Evolutionary conservation across 2,888 invertebrate species (phyloP).

Genomic region (Mythimna impura): DNA sequence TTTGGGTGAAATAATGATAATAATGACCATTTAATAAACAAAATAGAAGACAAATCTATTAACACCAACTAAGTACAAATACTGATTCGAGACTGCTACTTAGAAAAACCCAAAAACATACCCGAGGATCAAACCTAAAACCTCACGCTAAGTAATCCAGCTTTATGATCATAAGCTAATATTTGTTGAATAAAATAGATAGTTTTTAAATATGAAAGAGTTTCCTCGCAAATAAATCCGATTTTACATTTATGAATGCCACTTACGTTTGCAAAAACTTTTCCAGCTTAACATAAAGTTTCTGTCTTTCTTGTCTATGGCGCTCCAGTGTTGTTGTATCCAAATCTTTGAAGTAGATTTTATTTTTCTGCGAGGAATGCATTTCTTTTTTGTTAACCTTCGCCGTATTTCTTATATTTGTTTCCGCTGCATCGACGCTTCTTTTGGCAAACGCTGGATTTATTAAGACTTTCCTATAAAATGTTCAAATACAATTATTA

Average conservation of each 20-base stretch:
- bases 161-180: background rate
- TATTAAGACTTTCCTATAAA: conserved; percentile 79
- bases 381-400: conserved; percentile 74
- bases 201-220: conserved; percentile 36
- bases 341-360: conserved; percentile 73
- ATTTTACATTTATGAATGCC: conserved; percentile 55
- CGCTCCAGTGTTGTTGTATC: conserved; percentile 82
- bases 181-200: conserved; percentile 7
- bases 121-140: background rate
- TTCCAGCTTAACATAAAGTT: conserved; percentile 92
- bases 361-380: conserved; percentile 77
- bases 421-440: conserved; percentile 72
- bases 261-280: conserved; percentile 92
- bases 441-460: conserved; percentile 88
- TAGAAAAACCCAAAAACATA: background rate
- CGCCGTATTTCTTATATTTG: conserved; percentile 39
- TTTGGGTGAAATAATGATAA: too few relatives aligned
- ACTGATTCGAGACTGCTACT: background rate
- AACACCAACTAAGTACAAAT: too few relatives aligned
- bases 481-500: background rate
- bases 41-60: too few relatives aligned
- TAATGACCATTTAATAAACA: too few relatives aligned
- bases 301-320: conserved; percentile 91
- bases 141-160: background rate
- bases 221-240: conserved; percentile 41